These are phyloP conservation scores for Oncorhynchus gorbuscha DNA, from an alignment of 2,113 vertebrate genomes.

Conservation along the genomic window DNA sequence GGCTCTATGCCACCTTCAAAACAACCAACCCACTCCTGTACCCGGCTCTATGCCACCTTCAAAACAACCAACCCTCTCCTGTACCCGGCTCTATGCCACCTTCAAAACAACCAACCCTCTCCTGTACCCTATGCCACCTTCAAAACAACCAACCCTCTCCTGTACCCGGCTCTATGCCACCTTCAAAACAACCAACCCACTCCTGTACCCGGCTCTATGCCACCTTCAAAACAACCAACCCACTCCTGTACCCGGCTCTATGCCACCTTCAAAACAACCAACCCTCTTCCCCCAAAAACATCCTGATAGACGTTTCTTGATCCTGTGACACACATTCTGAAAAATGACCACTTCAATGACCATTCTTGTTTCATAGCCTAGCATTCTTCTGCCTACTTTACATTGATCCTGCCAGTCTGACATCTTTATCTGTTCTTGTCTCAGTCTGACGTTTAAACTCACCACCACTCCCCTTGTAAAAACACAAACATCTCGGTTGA, in stretches of 20 bases:
- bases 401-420: background rate
- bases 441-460: slow-evolving; percentile 16
- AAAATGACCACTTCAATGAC: slow-evolving; percentile 8
- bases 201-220: background rate
- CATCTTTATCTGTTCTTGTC: slow-evolving; percentile 2
- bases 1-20: background rate
- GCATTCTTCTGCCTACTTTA: background rate
- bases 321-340: background rate
- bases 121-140: background rate
- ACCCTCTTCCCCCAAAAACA: background rate
- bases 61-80: background rate
- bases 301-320: too few relatives aligned
- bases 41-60: too few relatives aligned
- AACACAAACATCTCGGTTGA: background rate
- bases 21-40: background rate
- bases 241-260: too few relatives aligned
- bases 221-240: background rate
- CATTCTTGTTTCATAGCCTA: slow-evolving; percentile 9
- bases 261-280: too few relatives aligned
- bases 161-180: background rate
- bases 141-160: background rate
- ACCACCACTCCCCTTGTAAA: background rate
- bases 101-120: background rate
- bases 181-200: background rate
- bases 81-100: background rate